Conservation (phyloP, 2,797 vertebrate species). For the Peromyscus nudipes region DNA sequence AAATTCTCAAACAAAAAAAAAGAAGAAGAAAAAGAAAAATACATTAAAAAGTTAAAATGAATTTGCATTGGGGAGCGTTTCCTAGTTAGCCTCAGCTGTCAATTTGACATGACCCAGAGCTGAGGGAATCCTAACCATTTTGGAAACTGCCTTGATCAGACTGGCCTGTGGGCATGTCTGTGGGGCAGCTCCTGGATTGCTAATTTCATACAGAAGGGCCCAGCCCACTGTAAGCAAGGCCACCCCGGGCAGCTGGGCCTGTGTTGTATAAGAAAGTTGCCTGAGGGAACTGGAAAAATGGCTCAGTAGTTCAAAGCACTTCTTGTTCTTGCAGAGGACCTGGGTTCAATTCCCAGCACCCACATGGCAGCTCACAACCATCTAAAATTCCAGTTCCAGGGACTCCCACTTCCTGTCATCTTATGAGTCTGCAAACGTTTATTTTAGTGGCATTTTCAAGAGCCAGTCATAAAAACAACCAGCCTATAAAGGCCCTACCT, state of each 20-base stretch:
- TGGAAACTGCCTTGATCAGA: not conserved
- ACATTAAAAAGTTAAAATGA: not conserved
- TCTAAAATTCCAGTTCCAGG: not conserved
- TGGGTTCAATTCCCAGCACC: too few species aligned
- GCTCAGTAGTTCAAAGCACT: not conserved
- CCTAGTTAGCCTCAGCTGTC: not conserved
- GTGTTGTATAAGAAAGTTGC: not conserved
- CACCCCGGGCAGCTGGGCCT: not conserved
- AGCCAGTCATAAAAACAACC: constrained; percentile 75
- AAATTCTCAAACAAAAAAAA: not conserved
- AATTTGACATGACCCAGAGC: not conserved
- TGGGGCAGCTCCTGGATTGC: not conserved
- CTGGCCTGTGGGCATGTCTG: not conserved
- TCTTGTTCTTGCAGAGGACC: not conserved
- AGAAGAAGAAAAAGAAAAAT: too few species aligned
- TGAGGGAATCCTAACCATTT: not conserved
- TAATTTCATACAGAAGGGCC: not conserved
- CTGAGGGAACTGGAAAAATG: not conserved
- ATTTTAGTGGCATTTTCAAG: constrained; percentile 77
- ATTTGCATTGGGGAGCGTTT: not conserved
- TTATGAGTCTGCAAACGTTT: constrained; percentile 70
- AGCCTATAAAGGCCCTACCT: constrained; percentile 65
- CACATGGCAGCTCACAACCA: not conserved
- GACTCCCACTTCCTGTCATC: constrained; percentile 76
- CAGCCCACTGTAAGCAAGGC: not conserved